Evolutionary conservation across 2,888 invertebrate genomes (phyloP).

Genomic region (Bellardia bayeri): DNA sequence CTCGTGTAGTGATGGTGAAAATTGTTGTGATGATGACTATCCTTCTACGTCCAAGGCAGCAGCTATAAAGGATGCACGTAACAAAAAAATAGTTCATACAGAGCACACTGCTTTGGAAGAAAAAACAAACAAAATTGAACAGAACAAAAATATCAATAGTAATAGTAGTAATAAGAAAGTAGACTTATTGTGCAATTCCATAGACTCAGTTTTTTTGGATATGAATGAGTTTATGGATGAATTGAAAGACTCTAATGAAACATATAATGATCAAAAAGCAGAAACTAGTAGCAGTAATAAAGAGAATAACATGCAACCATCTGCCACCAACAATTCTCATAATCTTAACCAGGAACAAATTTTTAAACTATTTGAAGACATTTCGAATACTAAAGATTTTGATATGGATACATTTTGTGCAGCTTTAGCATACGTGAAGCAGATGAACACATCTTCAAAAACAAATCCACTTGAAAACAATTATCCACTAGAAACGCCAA

Average conservation of each 20-base stretch:
- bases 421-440: background rate
- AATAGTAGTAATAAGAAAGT: constrained; percentile 14
- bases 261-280: background rate
- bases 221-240: constrained; percentile 9
- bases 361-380: constrained; percentile 33
- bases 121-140: background rate
- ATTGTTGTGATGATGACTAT: background rate
- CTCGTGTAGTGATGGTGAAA: constrained; percentile 53
- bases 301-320: background rate
- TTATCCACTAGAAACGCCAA: background rate
- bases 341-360: constrained; percentile 27
- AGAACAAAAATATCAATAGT: background rate
- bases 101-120: background rate
- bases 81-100: background rate
- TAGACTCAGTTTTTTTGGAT: constrained; percentile 31
- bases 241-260: background rate
- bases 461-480: background rate
- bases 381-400: constrained; percentile 26
- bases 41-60: constrained; percentile 25
- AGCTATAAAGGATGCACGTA: background rate
- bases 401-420: constrained; percentile 29
- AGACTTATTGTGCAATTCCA: constrained; percentile 32
- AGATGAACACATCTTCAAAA: background rate
- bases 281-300: background rate
- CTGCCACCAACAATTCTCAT: background rate